phyloP scores from a whole-genome alignment of 2,888 invertebrate genomes.

The Chironomus riparius region DNA sequence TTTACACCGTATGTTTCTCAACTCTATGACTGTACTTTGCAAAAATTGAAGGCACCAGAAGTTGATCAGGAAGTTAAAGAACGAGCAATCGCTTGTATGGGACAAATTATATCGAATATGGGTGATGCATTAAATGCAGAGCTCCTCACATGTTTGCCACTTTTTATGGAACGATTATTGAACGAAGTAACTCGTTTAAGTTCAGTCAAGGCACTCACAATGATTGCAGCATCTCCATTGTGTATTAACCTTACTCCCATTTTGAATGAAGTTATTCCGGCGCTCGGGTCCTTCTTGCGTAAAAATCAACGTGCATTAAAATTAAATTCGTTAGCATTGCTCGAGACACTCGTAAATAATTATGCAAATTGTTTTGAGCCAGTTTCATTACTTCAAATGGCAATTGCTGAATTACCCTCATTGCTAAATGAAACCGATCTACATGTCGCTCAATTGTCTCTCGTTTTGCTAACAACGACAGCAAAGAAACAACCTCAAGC shows the following conservation, averaged over 20 bases:
- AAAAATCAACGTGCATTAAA: constrained; percentile 96
- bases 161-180: constrained; percentile 87
- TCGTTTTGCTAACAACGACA: constrained; percentile 73
- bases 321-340: constrained; percentile 75
- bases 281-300: constrained; percentile 84
- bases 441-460: constrained; percentile 89
- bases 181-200: constrained; percentile 97
- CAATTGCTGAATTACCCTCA: constrained; percentile 81
- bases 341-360: constrained; percentile 85
- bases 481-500: constrained; percentile 71
- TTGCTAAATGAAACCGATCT: constrained; percentile 89
- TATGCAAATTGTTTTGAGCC: constrained; percentile 59
- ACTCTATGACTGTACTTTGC: constrained; percentile 76
- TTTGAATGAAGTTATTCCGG: constrained; percentile 79
- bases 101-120: constrained; percentile 85
- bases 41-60: constrained; percentile 84
- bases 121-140: constrained; percentile 77
- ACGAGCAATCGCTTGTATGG: constrained; percentile 93
- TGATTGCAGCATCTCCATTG: constrained; percentile 84
- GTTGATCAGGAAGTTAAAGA: constrained; percentile 99
- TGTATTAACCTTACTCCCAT: constrained; percentile 75
- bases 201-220: constrained; percentile 90
- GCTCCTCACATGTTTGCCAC: constrained; percentile 77
- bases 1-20: constrained; percentile 68
- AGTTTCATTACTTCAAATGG: constrained; percentile 54